Percentiles rank a stretch among this genome's conserved stretches.
Conservation (phyloP, 2,113 vertebrate species). For the Mesitornis unicolor region DNA sequence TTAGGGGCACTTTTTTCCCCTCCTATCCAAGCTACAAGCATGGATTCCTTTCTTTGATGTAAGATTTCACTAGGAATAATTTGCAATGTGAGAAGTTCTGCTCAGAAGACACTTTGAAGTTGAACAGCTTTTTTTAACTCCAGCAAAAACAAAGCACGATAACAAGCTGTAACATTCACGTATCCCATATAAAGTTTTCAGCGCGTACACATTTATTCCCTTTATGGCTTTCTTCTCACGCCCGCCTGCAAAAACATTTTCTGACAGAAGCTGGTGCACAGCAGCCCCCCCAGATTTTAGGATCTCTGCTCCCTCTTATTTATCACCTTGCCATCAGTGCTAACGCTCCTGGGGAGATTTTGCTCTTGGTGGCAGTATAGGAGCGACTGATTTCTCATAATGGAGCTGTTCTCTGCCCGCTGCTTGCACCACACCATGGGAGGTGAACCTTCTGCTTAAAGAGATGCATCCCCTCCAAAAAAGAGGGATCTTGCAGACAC, state of each 20-base stretch:
- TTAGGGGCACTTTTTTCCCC: neutral
- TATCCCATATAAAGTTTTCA: neutral
- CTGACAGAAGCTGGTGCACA: neutral
- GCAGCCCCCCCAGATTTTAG: neutral
- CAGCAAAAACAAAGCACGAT: neutral
- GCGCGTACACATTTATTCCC: neutral
- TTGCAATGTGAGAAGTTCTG: neutral
- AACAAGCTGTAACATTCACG: neutral
- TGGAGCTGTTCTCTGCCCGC: neutral
- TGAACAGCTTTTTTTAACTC: neutral
- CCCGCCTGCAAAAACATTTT: neutral
- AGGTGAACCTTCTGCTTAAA: neutral
- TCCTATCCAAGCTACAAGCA: neutral
- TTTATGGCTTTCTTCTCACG: neutral
- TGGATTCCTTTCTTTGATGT: neutral
- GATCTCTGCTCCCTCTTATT: neutral
- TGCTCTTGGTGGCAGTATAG: neutral
- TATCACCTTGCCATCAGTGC: neutral
- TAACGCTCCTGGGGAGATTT: neutral
- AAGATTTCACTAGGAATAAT: neutral
- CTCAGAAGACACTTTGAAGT: neutral
- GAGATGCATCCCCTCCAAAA: neutral
- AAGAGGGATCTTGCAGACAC: fast-evolving
- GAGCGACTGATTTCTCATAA: neutral
- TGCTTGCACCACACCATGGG: fast-evolving